Conservation (phyloP, 2,888 invertebrate species). For the Thysanoteuthis rhombus region DNA sequence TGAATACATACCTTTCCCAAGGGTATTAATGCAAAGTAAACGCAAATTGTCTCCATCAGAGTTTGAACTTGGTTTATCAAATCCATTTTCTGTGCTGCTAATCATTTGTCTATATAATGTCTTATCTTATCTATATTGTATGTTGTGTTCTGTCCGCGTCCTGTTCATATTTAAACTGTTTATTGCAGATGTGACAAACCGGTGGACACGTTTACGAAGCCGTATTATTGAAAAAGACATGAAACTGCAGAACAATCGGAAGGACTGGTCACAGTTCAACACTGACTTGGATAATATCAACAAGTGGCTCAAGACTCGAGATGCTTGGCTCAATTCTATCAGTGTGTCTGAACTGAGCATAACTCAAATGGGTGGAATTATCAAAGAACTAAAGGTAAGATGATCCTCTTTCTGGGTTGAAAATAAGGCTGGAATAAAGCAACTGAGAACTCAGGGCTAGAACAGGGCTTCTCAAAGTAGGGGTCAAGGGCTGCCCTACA, state of each 20-base stretch:
- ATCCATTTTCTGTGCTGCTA: no score
- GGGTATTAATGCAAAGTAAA: no score
- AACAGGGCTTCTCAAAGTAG: no score
- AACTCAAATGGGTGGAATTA: not conserved
- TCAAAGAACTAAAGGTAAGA: constrained; percentile 21
- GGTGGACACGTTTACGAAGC: constrained; percentile 63
- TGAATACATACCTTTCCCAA: no score
- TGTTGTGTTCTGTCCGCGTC: not conserved
- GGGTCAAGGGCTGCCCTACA: no score
- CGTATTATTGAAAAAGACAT: constrained; percentile 53
- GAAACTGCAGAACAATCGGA: constrained; percentile 77
- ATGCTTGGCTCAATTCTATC: constrained; percentile 45
- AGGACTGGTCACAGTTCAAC: constrained; percentile 62
- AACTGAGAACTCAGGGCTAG: no score
- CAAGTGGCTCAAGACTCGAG: constrained; percentile 63
- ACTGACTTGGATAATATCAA: constrained; percentile 61
- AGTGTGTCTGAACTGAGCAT: not conserved
- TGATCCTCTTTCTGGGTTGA: not conserved
- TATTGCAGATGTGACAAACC: constrained; percentile 51
- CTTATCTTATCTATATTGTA: no score
- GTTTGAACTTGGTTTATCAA: no score
- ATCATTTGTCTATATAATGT: no score
- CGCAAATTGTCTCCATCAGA: no score
- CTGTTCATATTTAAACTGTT: not conserved
- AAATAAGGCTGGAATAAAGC: not conserved